Percentiles rank a stretch among this genome's conserved stretches.
These are phyloP conservation scores for Ispidina lecontei DNA, from an alignment of 2,797 vertebrate genomes.

Conservation along the genomic window DNA sequence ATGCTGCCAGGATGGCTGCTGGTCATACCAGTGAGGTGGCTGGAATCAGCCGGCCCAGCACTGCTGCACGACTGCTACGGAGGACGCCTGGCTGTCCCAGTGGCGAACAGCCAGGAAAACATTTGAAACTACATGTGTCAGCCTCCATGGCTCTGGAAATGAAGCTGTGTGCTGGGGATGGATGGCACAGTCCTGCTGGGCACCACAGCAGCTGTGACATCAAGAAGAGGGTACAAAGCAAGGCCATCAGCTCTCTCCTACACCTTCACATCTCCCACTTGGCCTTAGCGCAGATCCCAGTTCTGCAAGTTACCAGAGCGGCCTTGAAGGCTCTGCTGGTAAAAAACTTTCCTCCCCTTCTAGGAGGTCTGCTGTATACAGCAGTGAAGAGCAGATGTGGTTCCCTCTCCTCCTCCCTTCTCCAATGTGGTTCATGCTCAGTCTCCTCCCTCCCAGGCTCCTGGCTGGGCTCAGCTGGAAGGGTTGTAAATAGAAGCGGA, in stretches of 20 bases:
- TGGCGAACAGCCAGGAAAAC: neutral
- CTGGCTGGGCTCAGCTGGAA: slow-evolving; percentile 29
- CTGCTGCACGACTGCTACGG: neutral
- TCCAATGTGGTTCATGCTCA: rapidly evolving
- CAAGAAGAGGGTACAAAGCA: neutral
- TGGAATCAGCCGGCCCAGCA: neutral
- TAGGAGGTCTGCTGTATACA: neutral
- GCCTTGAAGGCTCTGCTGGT: neutral
- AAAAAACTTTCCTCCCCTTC: neutral
- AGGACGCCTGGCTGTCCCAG: neutral
- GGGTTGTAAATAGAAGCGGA: slow-evolving; percentile 49
- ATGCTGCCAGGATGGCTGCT: neutral
- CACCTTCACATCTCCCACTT: neutral
- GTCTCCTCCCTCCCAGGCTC: neutral
- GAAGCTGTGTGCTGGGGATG: neutral
- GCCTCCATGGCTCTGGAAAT: neutral
- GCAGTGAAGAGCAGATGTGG: neutral
- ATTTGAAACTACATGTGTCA: neutral
- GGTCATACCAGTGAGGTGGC: neutral
- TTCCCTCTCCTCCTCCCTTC: neutral
- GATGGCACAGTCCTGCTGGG: rapidly evolving
- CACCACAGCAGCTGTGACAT: rapidly evolving
- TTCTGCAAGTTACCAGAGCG: neutral
- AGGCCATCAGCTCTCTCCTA: neutral
- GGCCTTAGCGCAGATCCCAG: neutral